Evolutionary conservation across 2,888 invertebrate genomes (phyloP), one percentile per base, ranked within the genome.

Genomic region (Enoplolaimus lenunculus): DNA sequence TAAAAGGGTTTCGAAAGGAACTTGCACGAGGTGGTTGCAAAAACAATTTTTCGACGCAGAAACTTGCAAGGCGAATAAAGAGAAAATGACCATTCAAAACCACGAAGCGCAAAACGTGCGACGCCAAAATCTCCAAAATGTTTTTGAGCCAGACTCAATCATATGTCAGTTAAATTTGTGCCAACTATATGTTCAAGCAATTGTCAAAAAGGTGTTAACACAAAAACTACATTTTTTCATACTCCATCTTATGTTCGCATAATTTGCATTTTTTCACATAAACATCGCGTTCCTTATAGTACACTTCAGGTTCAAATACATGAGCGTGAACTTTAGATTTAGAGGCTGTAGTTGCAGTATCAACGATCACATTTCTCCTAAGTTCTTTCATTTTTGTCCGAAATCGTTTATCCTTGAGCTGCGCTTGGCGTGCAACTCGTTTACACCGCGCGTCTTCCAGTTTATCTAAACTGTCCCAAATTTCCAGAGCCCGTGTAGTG

Each of bases 191-290:
- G n/a, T n/a, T n/a, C n/a, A n/a, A n/a, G n/a, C n/a, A n/a, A n/a
- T n/a, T n/a, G n/a, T n/a, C n/a, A 57, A 57, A 57, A 16, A 57
- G 16, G 57, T 57, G 16, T 57, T 57, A 16, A 33, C 21, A 67
- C 45, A 29, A 26, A 33, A 31, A 60, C 81, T 78, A 97, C 91
- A 97, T 91, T 85, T 95, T 94, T 84, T 97, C 95, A 84, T 89
- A 97, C 7, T 87, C 87, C 81, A 90, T 87, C 60, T 84, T 84
- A 81, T 90, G 90, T 1, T 87, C 87, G 84, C 97, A 97, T 1
- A 85, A 85, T 68, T 80, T 81, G 81, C 95, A 97, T 3, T 84
- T 84, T 79, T 89, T 90, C 60, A 86, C 86, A 81, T 92, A 97
- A 59, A 82, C 86, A 83, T 94, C 94, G 35, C 88, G 87, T 2